Evolutionary conservation across 2,888 invertebrate species (phyloP).

Genomic region (Argyresthia albistria): DNA sequence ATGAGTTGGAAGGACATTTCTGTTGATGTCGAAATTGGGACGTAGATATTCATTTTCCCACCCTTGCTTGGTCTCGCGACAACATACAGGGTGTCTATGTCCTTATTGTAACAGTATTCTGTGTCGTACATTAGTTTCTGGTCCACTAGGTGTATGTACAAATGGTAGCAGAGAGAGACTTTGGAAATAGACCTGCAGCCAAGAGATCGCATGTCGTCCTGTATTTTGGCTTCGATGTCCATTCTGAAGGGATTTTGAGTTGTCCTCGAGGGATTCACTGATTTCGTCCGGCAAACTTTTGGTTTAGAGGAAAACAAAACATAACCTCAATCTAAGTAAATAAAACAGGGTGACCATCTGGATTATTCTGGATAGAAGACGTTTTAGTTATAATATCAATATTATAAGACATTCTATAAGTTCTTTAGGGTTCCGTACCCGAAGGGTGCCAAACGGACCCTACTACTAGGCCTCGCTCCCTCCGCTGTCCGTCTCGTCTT

Average conservation of each 20-base stretch:
- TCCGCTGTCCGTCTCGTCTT: too few species aligned
- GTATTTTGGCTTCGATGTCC: constrained; percentile 57
- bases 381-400: too few species aligned
- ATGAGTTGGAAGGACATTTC: constrained; percentile 43
- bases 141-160: constrained; percentile 57
- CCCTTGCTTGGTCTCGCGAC: constrained; percentile 48
- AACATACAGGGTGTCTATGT: constrained; percentile 52
- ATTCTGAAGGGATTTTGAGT: constrained; percentile 15
- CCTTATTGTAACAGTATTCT: constrained; percentile 57
- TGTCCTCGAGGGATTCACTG: too few species aligned
- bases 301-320: too few species aligned
- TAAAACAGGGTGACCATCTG: too few species aligned
- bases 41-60: constrained; percentile 54
- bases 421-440: too few species aligned
- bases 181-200: constrained; percentile 52
- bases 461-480: too few species aligned
- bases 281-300: background rate
- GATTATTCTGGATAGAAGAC: too few species aligned
- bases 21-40: constrained; percentile 44
- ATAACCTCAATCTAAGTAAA: too few species aligned
- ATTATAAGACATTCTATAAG: too few species aligned
- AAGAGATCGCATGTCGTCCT: constrained; percentile 52
- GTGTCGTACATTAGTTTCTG: constrained; percentile 63
- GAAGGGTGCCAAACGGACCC: too few species aligned
- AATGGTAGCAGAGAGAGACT: constrained; percentile 47